phyloP scores from a whole-genome alignment of 2,113 vertebrate genomes.

The Carassius auratus region DNA sequence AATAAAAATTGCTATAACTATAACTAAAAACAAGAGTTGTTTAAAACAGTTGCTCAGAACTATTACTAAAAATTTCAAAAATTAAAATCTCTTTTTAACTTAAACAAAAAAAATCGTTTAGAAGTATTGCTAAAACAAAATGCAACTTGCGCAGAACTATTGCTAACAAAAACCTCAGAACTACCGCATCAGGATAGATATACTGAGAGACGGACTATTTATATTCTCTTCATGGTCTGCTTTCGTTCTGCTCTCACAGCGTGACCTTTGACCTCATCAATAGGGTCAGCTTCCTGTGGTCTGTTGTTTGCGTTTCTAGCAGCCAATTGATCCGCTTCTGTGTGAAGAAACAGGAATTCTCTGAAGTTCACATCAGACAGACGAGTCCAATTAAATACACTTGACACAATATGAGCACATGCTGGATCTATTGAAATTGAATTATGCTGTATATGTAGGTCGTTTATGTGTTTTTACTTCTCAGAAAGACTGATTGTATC shows the following conservation, averaged over 20 bases:
- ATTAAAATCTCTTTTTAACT: too few relatives aligned
- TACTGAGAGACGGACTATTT: not conserved
- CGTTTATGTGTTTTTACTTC: not conserved
- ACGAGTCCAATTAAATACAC: not conserved
- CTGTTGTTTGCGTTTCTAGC: not conserved
- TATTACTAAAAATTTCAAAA: too few relatives aligned
- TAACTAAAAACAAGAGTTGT: too few relatives aligned
- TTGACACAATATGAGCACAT: not conserved
- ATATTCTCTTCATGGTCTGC: not conserved
- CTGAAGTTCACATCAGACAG: not conserved
- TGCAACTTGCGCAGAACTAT: too few relatives aligned
- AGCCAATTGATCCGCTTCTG: not conserved
- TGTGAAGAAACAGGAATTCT: not conserved
- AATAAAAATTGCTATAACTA: too few relatives aligned
- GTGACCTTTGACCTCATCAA: slow-evolving; percentile 42
- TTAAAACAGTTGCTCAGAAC: too few relatives aligned
- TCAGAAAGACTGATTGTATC: not conserved
- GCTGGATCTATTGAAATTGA: not conserved
- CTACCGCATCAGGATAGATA: not conserved
- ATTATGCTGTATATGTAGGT: too few relatives aligned
- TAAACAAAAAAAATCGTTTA: too few relatives aligned
- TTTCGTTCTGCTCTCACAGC: slow-evolving; percentile 12
- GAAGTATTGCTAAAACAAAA: too few relatives aligned
- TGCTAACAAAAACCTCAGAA: too few relatives aligned
- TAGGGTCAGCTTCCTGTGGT: slow-evolving; percentile 26